phyloP scores from a whole-genome alignment of 2,888 invertebrate species.

The Pristionchus fissidentatus region DNA sequence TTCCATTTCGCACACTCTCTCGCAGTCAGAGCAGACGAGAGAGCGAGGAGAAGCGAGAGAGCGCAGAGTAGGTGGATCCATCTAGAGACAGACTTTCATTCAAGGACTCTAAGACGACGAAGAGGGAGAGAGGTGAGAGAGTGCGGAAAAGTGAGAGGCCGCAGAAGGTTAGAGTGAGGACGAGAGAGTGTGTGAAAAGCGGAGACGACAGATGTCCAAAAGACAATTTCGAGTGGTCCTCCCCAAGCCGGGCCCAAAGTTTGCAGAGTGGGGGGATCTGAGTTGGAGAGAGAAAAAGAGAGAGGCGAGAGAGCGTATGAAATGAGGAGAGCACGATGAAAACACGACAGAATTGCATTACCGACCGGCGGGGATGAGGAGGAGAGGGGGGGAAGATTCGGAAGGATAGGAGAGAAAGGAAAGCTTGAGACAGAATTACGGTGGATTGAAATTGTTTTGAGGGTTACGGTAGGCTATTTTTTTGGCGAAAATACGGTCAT shows the following conservation, averaged over 20 bases:
- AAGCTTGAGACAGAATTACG: background rate
- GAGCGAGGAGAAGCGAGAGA: background rate
- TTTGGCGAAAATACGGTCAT: background rate
- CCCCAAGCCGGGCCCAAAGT: too few species aligned
- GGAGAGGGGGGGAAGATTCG: background rate
- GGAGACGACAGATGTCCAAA: background rate
- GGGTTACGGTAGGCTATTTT: background rate
- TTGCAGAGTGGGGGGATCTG: background rate
- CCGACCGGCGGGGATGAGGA: too few species aligned
- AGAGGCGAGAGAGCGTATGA: conserved; percentile 10
- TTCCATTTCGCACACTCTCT: background rate
- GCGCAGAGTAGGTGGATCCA: background rate
- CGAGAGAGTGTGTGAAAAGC: background rate
- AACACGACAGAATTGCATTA: conserved; percentile 35
- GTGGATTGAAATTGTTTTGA: background rate
- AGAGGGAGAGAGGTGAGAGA: background rate
- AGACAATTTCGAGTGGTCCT: conserved; percentile 36
- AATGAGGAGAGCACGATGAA: background rate
- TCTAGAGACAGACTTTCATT: background rate
- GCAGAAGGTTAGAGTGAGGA: background rate
- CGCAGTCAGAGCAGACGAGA: background rate
- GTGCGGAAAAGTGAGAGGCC: background rate
- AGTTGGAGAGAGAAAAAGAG: background rate
- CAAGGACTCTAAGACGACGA: background rate
- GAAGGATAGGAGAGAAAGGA: background rate